Evolutionary conservation across 2,888 invertebrate genomes (phyloP), one percentile per base, ranked within the genome.

Genomic region (Eilema sororculum): DNA sequence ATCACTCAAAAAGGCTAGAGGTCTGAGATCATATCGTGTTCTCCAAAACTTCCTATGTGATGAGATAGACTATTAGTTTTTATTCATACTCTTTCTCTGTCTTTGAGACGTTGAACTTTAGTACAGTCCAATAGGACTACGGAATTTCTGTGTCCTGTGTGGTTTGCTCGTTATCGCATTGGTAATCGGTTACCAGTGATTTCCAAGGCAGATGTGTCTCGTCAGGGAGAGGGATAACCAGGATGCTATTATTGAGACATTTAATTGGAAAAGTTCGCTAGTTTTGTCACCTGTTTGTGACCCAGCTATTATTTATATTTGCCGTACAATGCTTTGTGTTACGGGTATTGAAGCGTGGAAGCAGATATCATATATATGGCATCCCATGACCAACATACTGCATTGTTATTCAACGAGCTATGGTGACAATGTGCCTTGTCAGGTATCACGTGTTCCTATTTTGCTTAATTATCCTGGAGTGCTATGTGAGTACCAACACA

Each of bases 381-480:
- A 69, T 69, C 60, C 72, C 67, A 69, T 78, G 75, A 58, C 63
- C 72, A 70, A 59, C 41, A 62, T 30, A 62, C 72, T 68, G 71
- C 87, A 91, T 87, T 88, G 84, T 83, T 56, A 77, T 75, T 62
- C 69, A 67, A 24, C 67, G 73, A 69, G 76, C 72, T 70, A 74
- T 75, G 68, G 83, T 80, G 81, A 88, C 80, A 78, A 93, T 92
- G 92, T 86, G 86, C 73, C 81, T 84, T 71, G 67, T 83, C 65
- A 86, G 83, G 69, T 84, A 82, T 69, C 84, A 81, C 71, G 74
- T 87, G 71, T 77, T 90, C 28, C 75, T 90, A 57, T 76, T 89
- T 59, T 85, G 87, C 69, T 80, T 87, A 69, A 71, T 91, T 25
- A 69, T 88, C 61, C 74, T 86, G 28, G 80, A 88, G 66, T 82